phyloP scores from a whole-genome alignment of 2,888 invertebrate genomes.

The Flexamia atlantica region DNA sequence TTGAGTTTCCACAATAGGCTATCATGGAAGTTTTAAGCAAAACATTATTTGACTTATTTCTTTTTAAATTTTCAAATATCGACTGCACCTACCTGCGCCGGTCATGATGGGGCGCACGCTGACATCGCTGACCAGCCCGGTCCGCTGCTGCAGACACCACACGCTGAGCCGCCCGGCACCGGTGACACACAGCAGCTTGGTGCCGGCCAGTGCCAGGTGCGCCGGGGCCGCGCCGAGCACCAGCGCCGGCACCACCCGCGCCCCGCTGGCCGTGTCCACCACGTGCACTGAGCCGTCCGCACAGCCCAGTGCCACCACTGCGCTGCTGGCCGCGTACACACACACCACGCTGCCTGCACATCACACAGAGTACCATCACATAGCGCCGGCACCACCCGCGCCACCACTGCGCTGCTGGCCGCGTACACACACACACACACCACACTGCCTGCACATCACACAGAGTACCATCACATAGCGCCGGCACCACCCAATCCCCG shows the following conservation, averaged over 20 bases:
- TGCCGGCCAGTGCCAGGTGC: constrained; percentile 76
- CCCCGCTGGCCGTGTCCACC: constrained; percentile 77
- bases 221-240: constrained; percentile 80
- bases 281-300: constrained; percentile 83
- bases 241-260: constrained; percentile 77
- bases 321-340: constrained; percentile 80
- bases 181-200: constrained; percentile 77
- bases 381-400: too few relatives aligned
- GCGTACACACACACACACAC: constrained; percentile 81
- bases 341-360: constrained; percentile 79
- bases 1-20: too few relatives aligned
- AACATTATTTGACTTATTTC: too few relatives aligned
- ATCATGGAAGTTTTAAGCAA: too few relatives aligned
- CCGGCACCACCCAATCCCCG: constrained; percentile 76
- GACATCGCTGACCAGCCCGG: constrained; percentile 80
- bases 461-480: constrained; percentile 78
- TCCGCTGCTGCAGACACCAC: constrained; percentile 80
- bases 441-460: constrained; percentile 77
- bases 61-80: too few relatives aligned
- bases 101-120: constrained; percentile 76
- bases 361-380: too few relatives aligned
- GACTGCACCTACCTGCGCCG: constrained; percentile 55
- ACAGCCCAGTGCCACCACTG: constrained; percentile 81
- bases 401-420: constrained; percentile 79
- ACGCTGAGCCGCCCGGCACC: constrained; percentile 77